A percentile compares a stretch with the other conserved stretches of the same genome.
Evolutionary conservation across 2,113 vertebrate species (phyloP).

Genomic region (Chamaetylas fuelleborni): DNA sequence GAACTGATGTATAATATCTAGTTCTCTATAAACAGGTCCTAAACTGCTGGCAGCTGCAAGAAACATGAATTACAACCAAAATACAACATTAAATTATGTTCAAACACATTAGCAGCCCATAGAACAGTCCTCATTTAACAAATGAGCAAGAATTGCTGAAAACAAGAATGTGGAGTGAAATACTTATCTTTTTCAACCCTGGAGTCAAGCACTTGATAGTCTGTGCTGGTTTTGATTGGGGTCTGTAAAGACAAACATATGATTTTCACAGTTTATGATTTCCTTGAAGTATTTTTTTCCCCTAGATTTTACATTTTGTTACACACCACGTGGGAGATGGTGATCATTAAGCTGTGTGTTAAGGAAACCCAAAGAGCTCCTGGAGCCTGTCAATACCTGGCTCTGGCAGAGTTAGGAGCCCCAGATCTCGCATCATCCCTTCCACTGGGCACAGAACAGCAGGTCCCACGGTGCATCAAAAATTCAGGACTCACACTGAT

Average conservation of each 20-base stretch:
- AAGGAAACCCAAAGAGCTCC: neutral
- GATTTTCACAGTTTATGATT: neutral
- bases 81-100: neutral
- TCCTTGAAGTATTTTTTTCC: neutral
- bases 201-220: neutral
- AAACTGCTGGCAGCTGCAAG: neutral
- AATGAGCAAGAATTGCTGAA: neutral
- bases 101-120: neutral
- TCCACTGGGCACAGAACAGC: neutral
- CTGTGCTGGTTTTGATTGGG: neutral
- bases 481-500: neutral
- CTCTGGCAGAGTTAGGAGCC: neutral
- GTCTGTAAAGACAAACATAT: neutral
- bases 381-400: rapidly evolving
- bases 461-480: neutral
- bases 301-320: neutral
- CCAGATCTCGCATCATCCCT: neutral
- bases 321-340: neutral
- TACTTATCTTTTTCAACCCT: neutral
- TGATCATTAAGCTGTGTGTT: neutral
- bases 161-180: neutral
- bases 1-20: neutral
- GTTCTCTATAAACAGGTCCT: neutral
- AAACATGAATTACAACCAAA: neutral
- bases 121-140: neutral